phyloP scores from a whole-genome alignment of 2,888 invertebrate species.

The Cordylochernes scorpioides region DNA sequence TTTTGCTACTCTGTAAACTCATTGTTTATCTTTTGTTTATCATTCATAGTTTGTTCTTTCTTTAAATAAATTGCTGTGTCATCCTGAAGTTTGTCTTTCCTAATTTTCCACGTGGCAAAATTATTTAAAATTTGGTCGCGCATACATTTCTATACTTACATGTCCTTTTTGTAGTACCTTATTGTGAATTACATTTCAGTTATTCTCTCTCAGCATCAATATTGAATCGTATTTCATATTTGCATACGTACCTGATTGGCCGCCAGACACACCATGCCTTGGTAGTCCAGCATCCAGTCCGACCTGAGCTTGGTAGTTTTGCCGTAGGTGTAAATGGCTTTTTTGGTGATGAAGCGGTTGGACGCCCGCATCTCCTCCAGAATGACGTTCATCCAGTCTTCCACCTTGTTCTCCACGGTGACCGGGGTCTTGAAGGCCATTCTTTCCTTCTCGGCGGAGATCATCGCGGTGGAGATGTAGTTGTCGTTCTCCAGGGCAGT shows the following conservation, averaged over 20 bases:
- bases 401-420: slow-evolving; percentile 49
- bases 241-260: slow-evolving; percentile 64
- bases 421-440: slow-evolving; percentile 51
- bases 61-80: too few species aligned
- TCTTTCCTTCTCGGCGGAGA: slow-evolving; percentile 57
- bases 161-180: too few species aligned
- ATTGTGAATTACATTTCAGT: too few species aligned
- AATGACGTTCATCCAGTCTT: slow-evolving; percentile 72
- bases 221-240: slow-evolving; percentile 61
- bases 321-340: slow-evolving; percentile 60
- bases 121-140: too few species aligned
- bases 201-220: too few species aligned
- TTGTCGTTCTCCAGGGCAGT: slow-evolving; percentile 38
- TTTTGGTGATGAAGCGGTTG: slow-evolving; percentile 56
- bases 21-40: too few species aligned
- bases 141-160: too few species aligned
- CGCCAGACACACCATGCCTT: slow-evolving; percentile 58
- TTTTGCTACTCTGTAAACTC: too few species aligned
- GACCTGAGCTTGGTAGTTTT: slow-evolving; percentile 38
- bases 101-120: too few species aligned
- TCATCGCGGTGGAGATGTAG: slow-evolving; percentile 59
- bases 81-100: too few species aligned
- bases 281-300: slow-evolving; percentile 66
- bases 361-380: slow-evolving; percentile 55
- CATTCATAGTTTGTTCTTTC: too few species aligned